These are phyloP conservation scores for Ectobius pallidus DNA, from an alignment of 2,888 invertebrate species.

Conservation along the genomic window DNA sequence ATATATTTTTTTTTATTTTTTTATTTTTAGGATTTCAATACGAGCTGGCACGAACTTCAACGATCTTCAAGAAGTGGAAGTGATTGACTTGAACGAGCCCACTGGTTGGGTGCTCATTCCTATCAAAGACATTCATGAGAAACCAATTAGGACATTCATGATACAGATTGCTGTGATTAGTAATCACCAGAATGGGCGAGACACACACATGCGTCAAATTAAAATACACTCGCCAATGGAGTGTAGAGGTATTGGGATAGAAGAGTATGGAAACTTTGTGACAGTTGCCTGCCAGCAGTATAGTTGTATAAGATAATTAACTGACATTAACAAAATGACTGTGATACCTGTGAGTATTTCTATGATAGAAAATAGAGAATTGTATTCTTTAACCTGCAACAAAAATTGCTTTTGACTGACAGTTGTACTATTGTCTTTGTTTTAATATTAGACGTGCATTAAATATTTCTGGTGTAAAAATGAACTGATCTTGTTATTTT, in stretches of 20 bases:
- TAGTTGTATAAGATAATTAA: conserved; percentile 74
- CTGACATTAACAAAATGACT: not conserved
- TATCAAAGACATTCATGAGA: conserved; percentile 84
- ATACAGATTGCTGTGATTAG: conserved; percentile 95
- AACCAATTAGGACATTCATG: conserved; percentile 93
- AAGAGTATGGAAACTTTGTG: conserved; percentile 75
- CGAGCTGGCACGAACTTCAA: conserved; percentile 95
- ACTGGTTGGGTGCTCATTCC: conserved; percentile 96
- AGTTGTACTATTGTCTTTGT: no score
- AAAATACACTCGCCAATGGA: conserved; percentile 88
- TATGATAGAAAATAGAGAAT: not conserved
- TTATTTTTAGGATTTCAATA: conserved; percentile 74
- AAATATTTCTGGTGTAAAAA: no score
- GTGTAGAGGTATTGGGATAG: conserved; percentile 69
- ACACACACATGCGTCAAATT: conserved; percentile 97
- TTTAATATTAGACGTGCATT: no score
- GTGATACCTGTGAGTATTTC: not conserved
- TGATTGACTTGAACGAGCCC: conserved; percentile 91
- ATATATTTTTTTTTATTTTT: not conserved
- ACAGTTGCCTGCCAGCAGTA: conserved; percentile 83
- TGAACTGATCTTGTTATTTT: no score
- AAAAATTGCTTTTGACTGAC: no score
- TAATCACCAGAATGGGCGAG: conserved; percentile 98
- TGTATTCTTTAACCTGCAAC: no score
- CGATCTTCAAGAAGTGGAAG: conserved; percentile 94